phyloP scores from a whole-genome alignment of 1,140 invertebrate genomes.

The Hirudo medicinalis region DNA sequence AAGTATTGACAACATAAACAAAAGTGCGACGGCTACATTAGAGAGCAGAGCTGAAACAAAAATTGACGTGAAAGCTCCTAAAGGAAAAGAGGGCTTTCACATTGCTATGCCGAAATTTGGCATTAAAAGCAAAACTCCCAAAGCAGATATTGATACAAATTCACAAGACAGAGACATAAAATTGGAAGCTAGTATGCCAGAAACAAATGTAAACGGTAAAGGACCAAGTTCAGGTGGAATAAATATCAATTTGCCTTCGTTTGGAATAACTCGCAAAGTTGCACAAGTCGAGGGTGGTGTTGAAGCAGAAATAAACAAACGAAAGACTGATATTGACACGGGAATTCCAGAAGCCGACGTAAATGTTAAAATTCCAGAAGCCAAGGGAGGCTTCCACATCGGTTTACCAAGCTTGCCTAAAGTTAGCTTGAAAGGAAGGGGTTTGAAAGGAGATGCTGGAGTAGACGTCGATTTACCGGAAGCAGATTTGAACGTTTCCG shows the following conservation, averaged over 20 bases:
- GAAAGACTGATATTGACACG: not conserved
- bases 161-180: not conserved
- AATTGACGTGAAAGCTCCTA: not conserved
- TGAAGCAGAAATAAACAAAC: not conserved
- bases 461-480: not conserved
- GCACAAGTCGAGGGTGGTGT: not conserved
- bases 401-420: not conserved
- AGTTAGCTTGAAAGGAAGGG: not conserved
- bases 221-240: not conserved
- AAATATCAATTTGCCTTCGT: not conserved
- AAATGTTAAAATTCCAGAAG: not conserved
- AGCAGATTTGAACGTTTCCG: too few relatives aligned
- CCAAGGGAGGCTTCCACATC: not conserved
- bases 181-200: not conserved
- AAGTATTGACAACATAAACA: not conserved
- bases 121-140: not conserved
- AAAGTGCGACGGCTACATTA: not conserved
- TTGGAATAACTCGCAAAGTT: not conserved
- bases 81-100: not conserved
- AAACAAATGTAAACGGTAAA: not conserved
- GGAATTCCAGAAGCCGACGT: not conserved
- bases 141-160: not conserved
- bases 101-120: not conserved
- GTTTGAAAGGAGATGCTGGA: conserved; percentile 1
- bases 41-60: not conserved